Base-by-base conservation (phyloP, 2,113 vertebrate species). In the Malurus cyaneus region DNA sequence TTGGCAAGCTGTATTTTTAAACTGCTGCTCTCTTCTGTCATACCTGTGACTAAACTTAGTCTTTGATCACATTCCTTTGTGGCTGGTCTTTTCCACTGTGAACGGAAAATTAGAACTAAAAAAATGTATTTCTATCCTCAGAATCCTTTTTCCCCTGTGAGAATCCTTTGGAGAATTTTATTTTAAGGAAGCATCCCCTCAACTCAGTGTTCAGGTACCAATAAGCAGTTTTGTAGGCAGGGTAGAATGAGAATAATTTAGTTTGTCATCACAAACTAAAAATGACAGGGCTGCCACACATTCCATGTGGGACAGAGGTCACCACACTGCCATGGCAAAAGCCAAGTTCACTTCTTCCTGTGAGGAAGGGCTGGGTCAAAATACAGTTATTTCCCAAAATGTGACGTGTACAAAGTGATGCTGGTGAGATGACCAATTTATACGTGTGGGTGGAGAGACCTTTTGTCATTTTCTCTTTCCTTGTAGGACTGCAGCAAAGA, bases 21-120 rank as follows among this genome's bases (percentile, higher is more conserved):
- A 87, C 44, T 86, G n/a, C 60, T 83, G 26, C 39, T 82, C 59
- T 79, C 69, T 90, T 82, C 61, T 86, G 61, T 79, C 59, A 44
- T 80, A 77, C 36, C 66, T 86, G 71, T 86, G 80, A 88, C 80
- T 88, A 94, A 95, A 92, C 82, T 88, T 90, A 86, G 54, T 92
- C 86, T 92, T 88, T 92, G 91, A 88, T 94, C 82, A 28, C 5
- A 0, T 42, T 90, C 28, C 67, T 86, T 88, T 82, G 59, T 86
- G 86, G 25, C 39, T 92, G 70, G 26, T 28, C 57, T 54, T 82
- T 88, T 76, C 49, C 29, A 72, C 49, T 42, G 9, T 44, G 62
- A 76, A 82, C 16, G 41, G 44, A 76, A 84, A 88, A 88, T 12
- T 59, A 85, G 57, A 56, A 56, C 47, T 89, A 78, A 84, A 46